These are phyloP conservation scores for Pempheris klunzingeri DNA, from an alignment of 2,797 vertebrate species.

Conservation along the genomic window DNA sequence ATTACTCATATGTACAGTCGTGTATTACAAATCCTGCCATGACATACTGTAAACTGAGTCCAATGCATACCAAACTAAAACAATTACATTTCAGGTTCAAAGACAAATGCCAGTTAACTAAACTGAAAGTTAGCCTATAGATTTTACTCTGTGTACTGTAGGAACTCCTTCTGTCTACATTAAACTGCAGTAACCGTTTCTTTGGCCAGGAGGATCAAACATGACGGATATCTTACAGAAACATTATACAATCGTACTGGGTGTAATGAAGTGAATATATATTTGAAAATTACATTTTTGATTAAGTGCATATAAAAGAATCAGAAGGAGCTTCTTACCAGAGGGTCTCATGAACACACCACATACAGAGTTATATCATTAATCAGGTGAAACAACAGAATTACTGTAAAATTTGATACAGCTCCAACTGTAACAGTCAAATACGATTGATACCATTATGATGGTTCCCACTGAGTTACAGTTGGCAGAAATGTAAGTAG, in stretches of 20 bases:
- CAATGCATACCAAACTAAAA: conserved; percentile 13
- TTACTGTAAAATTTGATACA: background rate
- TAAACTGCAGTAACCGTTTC: no score
- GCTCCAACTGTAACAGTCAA: background rate
- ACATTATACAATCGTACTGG: no score
- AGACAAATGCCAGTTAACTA: background rate
- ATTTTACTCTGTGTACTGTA: background rate
- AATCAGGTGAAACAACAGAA: background rate
- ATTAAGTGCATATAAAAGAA: background rate
- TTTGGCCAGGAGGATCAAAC: background rate
- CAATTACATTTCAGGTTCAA: background rate
- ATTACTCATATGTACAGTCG: background rate
- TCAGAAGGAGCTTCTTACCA: background rate
- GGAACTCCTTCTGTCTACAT: no score
- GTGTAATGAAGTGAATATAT: no score
- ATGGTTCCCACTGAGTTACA: background rate
- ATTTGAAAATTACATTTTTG: no score
- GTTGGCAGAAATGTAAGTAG: no score
- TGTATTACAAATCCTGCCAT: conserved; percentile 1
- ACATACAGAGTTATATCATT: background rate
- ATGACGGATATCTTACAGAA: no score
- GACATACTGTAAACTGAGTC: background rate
- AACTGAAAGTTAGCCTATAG: background rate
- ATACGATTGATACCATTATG: background rate
- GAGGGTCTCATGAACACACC: background rate